Conservation (phyloP, 2,888 invertebrate species). For the Aporophyla nigra region DNA sequence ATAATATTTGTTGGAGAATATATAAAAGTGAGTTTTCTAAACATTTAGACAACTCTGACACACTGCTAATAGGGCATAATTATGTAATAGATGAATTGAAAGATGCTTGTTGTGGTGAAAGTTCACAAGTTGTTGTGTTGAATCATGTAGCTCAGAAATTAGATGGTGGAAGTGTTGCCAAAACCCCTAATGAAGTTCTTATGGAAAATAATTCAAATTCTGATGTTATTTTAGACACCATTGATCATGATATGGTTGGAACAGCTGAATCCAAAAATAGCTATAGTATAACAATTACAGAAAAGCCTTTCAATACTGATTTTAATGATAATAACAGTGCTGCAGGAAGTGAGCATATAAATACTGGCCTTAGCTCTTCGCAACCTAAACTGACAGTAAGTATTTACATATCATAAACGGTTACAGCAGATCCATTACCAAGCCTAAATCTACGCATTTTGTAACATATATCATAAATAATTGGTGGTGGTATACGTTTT, state of each 20-base stretch:
- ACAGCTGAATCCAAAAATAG: constrained; percentile 36
- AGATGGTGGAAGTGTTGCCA: constrained; percentile 18
- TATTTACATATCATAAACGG: constrained; percentile 7
- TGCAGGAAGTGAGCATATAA: constrained; percentile 21
- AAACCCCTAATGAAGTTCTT: constrained; percentile 16
- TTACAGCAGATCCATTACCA: not conserved
- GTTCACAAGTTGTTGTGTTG: constrained; percentile 7
- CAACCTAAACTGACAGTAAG: constrained; percentile 45
- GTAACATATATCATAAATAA: not conserved
- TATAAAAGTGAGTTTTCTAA: constrained; percentile 39
- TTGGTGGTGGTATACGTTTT: not conserved
- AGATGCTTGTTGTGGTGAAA: constrained; percentile 4
- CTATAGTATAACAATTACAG: constrained; percentile 12
- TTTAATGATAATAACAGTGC: constrained; percentile 28
- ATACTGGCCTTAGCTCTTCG: constrained; percentile 1
- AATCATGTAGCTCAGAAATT: constrained; percentile 10
- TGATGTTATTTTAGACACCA: constrained; percentile 50
- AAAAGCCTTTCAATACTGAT: constrained; percentile 20
- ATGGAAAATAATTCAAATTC: constrained; percentile 39
- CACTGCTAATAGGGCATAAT: constrained; percentile 15
- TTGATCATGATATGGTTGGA: constrained; percentile 41
- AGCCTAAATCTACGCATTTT: not conserved
- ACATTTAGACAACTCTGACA: constrained; percentile 18
- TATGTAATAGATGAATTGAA: constrained; percentile 17
- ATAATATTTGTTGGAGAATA: constrained; percentile 65